phyloP scores from a whole-genome alignment of 2,888 invertebrate genomes.

The Callosobruchus maculatus region DNA sequence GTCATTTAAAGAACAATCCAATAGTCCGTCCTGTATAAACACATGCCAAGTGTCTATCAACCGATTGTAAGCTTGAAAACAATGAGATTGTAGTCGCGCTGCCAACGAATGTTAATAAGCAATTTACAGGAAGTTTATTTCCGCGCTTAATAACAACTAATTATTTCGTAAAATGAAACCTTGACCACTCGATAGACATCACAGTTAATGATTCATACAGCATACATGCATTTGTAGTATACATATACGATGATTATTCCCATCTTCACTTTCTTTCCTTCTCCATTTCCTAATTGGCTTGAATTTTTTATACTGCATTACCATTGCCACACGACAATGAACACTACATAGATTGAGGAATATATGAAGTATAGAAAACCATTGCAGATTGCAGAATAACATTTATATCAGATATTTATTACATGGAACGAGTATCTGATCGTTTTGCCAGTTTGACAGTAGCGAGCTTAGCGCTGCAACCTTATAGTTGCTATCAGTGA shows the following conservation, averaged over 20 bases:
- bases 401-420: too few relatives aligned
- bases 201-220: background rate
- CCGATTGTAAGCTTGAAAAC: background rate
- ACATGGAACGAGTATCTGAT: too few relatives aligned
- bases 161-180: background rate
- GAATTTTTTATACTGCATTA: background rate
- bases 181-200: background rate
- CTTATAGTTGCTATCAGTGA: too few relatives aligned
- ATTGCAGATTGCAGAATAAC: too few relatives aligned
- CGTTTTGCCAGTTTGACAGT: too few relatives aligned
- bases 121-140: background rate
- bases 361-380: too few relatives aligned
- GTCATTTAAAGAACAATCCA: background rate
- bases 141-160: background rate
- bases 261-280: background rate
- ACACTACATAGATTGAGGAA: too few relatives aligned
- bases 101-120: background rate
- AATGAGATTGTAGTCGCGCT: background rate
- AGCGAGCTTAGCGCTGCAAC: too few relatives aligned
- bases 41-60: background rate
- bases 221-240: background rate
- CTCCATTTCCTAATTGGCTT: background rate
- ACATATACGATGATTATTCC: background rate
- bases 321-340: background rate
- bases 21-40: background rate